Evolutionary conservation across 2,797 vertebrate species (phyloP).

Genomic region (Acridotheres tristis): DNA sequence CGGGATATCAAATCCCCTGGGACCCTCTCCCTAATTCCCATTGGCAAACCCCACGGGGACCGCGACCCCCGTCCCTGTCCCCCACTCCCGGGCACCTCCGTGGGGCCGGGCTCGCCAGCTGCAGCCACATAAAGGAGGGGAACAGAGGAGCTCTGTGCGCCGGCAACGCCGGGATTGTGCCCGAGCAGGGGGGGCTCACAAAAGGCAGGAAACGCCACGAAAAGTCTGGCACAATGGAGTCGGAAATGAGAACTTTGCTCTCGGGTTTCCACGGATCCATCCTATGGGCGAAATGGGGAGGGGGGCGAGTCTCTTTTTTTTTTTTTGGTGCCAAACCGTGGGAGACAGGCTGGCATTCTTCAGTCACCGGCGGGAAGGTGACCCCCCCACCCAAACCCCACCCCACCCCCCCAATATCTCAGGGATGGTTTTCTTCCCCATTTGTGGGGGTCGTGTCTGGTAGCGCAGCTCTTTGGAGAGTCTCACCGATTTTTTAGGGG

Average conservation of each 20-base stretch:
- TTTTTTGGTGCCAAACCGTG: neutral
- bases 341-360: conserved; percentile 8
- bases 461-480: no score
- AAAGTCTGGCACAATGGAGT: conserved; percentile 33
- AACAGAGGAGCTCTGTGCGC: conserved; percentile 59
- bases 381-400: no score
- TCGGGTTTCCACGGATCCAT: conserved; percentile 40
- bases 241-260: conserved; percentile 60
- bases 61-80: neutral
- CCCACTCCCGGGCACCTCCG: neutral
- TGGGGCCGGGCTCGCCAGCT: neutral
- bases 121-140: conserved; percentile 26
- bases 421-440: no score
- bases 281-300: neutral
- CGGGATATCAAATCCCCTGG: neutral
- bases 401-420: no score
- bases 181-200: neutral
- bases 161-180: neutral
- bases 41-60: neutral
- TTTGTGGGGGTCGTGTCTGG: no score
- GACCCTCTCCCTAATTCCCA: neutral
- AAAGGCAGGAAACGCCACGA: conserved; percentile 53
- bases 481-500: no score
- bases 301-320: no score
- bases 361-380: neutral